Conservation (phyloP, 2,888 invertebrate genomes). For the Laspeyria flexula region DNA sequence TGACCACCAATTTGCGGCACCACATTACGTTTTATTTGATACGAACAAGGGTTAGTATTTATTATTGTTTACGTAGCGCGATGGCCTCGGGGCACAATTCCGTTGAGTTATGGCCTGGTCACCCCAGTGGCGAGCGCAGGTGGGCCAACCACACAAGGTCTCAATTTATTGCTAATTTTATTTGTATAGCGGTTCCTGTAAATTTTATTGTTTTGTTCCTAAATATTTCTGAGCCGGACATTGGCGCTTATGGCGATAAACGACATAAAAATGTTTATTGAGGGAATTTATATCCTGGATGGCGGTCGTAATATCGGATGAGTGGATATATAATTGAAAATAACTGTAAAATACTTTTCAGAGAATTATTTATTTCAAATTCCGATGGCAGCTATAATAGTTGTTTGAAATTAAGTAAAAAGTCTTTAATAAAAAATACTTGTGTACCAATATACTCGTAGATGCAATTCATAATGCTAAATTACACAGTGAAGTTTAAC, state of each 20-base stretch:
- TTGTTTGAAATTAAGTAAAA: too few relatives aligned
- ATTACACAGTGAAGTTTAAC: too few relatives aligned
- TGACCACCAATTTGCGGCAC: slow-evolving; percentile 53
- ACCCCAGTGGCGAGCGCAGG: slow-evolving; percentile 70
- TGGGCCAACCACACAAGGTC: slow-evolving; percentile 67
- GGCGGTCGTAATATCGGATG: background rate
- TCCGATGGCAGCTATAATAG: background rate
- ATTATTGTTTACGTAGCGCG: slow-evolving; percentile 67
- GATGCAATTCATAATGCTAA: too few relatives aligned
- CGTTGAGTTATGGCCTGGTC: slow-evolving; percentile 77
- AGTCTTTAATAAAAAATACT: too few relatives aligned
- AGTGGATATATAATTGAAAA: background rate
- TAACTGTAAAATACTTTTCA: background rate
- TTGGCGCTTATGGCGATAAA: slow-evolving; percentile 23
- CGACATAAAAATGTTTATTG: slow-evolving; percentile 24
- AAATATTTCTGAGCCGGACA: slow-evolving; percentile 29
- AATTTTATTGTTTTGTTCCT: slow-evolving; percentile 59
- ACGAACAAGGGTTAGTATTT: slow-evolving; percentile 66
- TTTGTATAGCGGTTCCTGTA: slow-evolving; percentile 60
- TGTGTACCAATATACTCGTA: too few relatives aligned
- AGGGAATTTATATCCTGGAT: slow-evolving; percentile 17
- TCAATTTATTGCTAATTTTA: slow-evolving; percentile 82
- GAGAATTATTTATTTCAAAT: background rate
- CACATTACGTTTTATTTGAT: slow-evolving; percentile 66
- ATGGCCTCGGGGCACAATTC: slow-evolving; percentile 76